Conservation (phyloP, 2,888 invertebrate species). For the Platynereis dumerilii region DNA sequence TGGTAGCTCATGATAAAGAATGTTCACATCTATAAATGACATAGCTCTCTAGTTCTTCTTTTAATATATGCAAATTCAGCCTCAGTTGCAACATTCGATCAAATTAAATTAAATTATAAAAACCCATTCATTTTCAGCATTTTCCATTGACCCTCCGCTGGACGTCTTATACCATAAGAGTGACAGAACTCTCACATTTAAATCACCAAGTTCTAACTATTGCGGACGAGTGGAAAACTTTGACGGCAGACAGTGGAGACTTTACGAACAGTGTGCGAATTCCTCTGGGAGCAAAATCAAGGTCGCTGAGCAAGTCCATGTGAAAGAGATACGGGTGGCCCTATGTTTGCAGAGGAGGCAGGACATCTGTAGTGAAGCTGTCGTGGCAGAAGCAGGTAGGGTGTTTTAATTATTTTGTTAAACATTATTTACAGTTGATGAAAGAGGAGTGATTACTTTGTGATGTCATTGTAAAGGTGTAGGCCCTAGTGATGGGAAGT, state of each 20-base stretch:
- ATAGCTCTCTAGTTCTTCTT: too few relatives aligned
- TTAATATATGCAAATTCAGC: too few relatives aligned
- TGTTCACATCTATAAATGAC: too few relatives aligned
- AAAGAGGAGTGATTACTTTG: too few relatives aligned
- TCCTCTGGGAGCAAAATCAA: slow-evolving; percentile 21
- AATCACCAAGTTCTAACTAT: slow-evolving; percentile 24
- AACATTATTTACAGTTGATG: too few relatives aligned
- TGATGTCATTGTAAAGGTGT: too few relatives aligned
- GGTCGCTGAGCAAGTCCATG: slow-evolving; percentile 9
- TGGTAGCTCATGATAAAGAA: too few relatives aligned
- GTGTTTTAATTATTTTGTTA: background rate
- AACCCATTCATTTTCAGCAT: too few relatives aligned
- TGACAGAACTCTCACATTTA: slow-evolving; percentile 17
- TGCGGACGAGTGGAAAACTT: slow-evolving; percentile 22
- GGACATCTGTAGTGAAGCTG: slow-evolving; percentile 22
- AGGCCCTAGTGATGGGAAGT: too few relatives aligned
- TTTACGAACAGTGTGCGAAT: slow-evolving; percentile 26
- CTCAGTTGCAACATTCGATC: too few relatives aligned
- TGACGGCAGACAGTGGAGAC: slow-evolving; percentile 15
- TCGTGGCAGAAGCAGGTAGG: background rate
- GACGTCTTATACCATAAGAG: slow-evolving; percentile 19
- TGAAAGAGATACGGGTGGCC: slow-evolving; percentile 16
- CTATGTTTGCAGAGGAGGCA: slow-evolving; percentile 22
- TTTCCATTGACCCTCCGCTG: slow-evolving; percentile 16
- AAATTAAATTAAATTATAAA: too few relatives aligned